Conservation (phyloP, 2,797 vertebrate genomes). For the Clangula hyemalis region DNA sequence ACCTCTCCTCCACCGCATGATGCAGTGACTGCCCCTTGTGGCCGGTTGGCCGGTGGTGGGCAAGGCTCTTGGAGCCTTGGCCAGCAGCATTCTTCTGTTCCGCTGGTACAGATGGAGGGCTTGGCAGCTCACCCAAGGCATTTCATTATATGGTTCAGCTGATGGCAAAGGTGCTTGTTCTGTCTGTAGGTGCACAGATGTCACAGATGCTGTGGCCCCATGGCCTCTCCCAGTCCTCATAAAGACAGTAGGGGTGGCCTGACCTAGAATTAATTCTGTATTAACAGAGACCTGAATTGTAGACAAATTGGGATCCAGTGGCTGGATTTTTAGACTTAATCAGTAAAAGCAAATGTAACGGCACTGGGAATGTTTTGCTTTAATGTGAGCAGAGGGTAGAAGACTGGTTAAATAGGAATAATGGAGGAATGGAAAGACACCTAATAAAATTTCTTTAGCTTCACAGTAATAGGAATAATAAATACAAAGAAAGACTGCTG, state of each 20-base stretch:
- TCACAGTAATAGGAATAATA: background rate
- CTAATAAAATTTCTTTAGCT: background rate
- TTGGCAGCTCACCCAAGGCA: background rate
- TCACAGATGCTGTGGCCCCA: background rate
- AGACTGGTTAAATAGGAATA: background rate
- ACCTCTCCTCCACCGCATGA: background rate
- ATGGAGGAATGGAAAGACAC: background rate
- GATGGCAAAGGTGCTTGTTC: background rate
- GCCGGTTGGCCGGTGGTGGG: background rate
- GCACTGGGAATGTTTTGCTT: background rate
- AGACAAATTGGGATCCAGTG: background rate
- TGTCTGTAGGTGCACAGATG: background rate
- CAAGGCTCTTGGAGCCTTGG: background rate
- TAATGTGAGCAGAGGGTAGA: background rate
- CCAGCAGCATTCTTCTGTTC: background rate
- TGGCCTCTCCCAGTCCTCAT: background rate
- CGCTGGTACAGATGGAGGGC: background rate
- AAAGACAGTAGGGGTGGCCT: background rate
- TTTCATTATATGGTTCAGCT: background rate
- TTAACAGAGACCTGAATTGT: background rate
- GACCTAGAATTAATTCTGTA: background rate
- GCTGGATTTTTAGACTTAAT: background rate
- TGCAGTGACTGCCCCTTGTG: conserved; percentile 31
- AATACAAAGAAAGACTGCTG: background rate
- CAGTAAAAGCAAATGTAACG: background rate